phyloP scores from a whole-genome alignment of 92 coral and sea anemone genomes.

The Parazoanthus darwini region DNA sequence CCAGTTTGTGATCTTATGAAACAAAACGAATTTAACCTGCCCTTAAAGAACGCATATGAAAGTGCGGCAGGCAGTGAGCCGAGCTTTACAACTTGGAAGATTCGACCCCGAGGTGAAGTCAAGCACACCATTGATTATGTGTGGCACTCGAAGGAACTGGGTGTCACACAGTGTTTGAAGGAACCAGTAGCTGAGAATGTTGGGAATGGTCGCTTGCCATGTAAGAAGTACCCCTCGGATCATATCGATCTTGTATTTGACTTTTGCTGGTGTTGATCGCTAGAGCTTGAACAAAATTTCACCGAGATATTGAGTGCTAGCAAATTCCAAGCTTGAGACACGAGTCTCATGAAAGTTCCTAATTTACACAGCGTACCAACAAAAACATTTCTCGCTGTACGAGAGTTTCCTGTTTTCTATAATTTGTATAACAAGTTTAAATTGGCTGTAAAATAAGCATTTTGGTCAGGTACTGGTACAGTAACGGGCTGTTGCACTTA shows the following conservation, averaged over 20 bases:
- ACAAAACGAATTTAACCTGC: slow-evolving; percentile 47
- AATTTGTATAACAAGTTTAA: too few relatives aligned
- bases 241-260: slow-evolving; percentile 89
- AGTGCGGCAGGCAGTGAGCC: slow-evolving; percentile 72
- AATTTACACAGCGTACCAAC: too few relatives aligned
- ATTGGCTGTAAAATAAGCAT: too few relatives aligned
- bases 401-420: too few relatives aligned
- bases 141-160: slow-evolving; percentile 74
- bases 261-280: slow-evolving; percentile 64
- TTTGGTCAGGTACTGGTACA: too few relatives aligned
- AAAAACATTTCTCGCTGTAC: too few relatives aligned
- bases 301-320: not conserved
- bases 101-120: slow-evolving; percentile 83
- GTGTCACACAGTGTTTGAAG: slow-evolving; percentile 69
- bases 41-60: slow-evolving; percentile 69
- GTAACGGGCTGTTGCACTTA: too few relatives aligned
- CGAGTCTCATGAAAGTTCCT: too few relatives aligned
- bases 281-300: not conserved
- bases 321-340: too few relatives aligned
- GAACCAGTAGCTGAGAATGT: slow-evolving; percentile 58
- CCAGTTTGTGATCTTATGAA: slow-evolving; percentile 79
- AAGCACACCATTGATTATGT: slow-evolving; percentile 92
- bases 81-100: slow-evolving; percentile 86
- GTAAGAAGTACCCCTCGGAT: slow-evolving; percentile 87
- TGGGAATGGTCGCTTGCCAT: slow-evolving; percentile 68